Conservation (phyloP, 2,888 invertebrate genomes). For the Athrips mouffetella region DNA sequence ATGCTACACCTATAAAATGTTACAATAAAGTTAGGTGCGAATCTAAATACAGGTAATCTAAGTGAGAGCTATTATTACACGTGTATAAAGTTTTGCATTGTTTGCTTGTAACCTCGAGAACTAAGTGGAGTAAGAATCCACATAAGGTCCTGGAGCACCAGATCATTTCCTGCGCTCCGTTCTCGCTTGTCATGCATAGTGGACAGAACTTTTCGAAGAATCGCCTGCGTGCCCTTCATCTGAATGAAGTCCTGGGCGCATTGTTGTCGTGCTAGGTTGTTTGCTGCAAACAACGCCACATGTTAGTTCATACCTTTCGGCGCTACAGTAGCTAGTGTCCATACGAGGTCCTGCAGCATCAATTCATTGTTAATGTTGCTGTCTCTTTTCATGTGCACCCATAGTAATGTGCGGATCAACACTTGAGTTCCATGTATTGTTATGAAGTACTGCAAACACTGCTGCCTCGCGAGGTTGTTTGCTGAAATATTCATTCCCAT, state of each 20-base stretch:
- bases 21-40: no score
- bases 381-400: constrained; percentile 73
- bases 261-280: constrained; percentile 59
- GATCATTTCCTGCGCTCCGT: constrained; percentile 58
- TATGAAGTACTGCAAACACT: constrained; percentile 75
- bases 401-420: constrained; percentile 74
- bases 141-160: constrained; percentile 73
- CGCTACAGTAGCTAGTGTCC: constrained; percentile 79
- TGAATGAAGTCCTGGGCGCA: constrained; percentile 70
- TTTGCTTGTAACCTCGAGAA: constrained; percentile 58
- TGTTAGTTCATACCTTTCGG: constrained; percentile 65
- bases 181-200: constrained; percentile 70
- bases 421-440: constrained; percentile 76
- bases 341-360: constrained; percentile 78
- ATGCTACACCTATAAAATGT: no score
- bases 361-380: constrained; percentile 71
- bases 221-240: constrained; percentile 70
- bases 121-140: constrained; percentile 78
- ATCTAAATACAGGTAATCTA: background rate
- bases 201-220: constrained; percentile 68
- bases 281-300: constrained; percentile 56
- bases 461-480: constrained; percentile 69
- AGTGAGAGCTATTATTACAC: no score
- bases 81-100: background rate
- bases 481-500: constrained; percentile 60